Percentiles rank a stretch among this genome's conserved stretches.
Conservation (phyloP, 2,888 invertebrate genomes). For the Ennomos erosarius region DNA sequence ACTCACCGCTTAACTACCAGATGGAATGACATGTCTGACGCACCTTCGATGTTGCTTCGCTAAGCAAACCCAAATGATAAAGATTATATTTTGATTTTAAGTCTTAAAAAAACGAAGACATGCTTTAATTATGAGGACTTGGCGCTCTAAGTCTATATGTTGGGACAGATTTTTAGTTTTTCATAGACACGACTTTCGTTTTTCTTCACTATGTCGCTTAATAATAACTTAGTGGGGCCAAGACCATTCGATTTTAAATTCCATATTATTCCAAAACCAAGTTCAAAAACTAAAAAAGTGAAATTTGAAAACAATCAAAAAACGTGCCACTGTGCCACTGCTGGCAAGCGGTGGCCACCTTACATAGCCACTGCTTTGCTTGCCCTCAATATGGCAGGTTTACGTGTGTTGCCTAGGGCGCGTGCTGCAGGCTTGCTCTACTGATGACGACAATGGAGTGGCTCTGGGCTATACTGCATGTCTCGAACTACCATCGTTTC, state of each 20-base stretch:
- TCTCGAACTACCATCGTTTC: conserved; percentile 39
- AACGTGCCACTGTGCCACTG: conserved; percentile 7
- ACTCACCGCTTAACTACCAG: conserved; percentile 83
- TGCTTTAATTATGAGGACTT: too few species aligned
- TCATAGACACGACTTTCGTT: too few species aligned
- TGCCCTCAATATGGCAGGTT: conserved; percentile 2
- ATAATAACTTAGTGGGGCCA: too few species aligned
- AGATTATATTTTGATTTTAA: conserved; percentile 20
- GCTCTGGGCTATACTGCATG: conserved; percentile 49
- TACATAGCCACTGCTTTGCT: neutral
- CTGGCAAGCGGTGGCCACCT: neutral
- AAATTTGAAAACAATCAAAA: conserved; percentile 10
- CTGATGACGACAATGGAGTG: conserved; percentile 44
- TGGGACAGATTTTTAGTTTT: too few species aligned
- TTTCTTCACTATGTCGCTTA: too few species aligned
- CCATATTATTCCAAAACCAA: too few species aligned
- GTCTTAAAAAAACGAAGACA: conserved; percentile 6
- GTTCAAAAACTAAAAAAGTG: too few species aligned
- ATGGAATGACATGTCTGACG: conserved; percentile 79
- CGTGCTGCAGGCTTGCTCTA: conserved; percentile 70
- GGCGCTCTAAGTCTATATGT: too few species aligned
- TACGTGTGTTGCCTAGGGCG: conserved; percentile 67
- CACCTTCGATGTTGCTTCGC: conserved; percentile 65
- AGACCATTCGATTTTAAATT: too few species aligned
- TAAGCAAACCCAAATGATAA: conserved; percentile 72